Base-by-base conservation (phyloP, 2,888 invertebrate genomes). In the Noctua comes region DNA sequence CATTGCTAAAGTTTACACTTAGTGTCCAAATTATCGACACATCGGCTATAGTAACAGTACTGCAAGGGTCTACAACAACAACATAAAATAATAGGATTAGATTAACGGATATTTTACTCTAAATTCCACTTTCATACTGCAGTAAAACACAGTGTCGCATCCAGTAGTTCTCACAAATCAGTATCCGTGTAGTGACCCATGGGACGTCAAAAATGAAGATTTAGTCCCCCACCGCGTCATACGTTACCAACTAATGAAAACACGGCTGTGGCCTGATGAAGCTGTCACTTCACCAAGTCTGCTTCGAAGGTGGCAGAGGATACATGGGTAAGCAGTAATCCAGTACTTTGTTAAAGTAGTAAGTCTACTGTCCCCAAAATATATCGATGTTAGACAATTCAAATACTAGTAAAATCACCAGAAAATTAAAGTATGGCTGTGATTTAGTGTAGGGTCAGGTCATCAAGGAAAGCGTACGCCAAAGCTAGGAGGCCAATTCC, bases 181-280 rank as follows among this genome's bases (percentile, higher is more conserved):
- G 31, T 73, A 78, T 88, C 91, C 64, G 3, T 3, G 88, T 68
- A 46, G 71, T 85, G 92, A 93, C 96, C 95, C 96, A 92, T 94
- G 96, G 96, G 96, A 95, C 95, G 94, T 97, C 96, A 97, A 97
- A 97, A 97, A 96, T 97, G 96, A 97, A 96, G 96, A 97, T 97
- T 96, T 96, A 97, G 96, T 95, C 96, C 95, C 96, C 90, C 91
- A 94, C 93, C 95, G 94, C 96, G 95, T 96, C 96, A 97, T 96
- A 96, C 95, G 95, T 96, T 97, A 93, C 92, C 92, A 88, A 88
- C 94, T 96, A 96, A 96, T 96, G 96, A 96, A 96, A 96, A 96
- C 96, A 96, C 93, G 95, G 92, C 90, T 88, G 87, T 86, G 76
- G 74, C 51, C 93, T 96, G 96, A 95, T 94, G 95, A 93, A 94